These are phyloP conservation scores for Tetrapedia diversipes DNA, from an alignment of 2,888 invertebrate genomes.

Conservation along the genomic window DNA sequence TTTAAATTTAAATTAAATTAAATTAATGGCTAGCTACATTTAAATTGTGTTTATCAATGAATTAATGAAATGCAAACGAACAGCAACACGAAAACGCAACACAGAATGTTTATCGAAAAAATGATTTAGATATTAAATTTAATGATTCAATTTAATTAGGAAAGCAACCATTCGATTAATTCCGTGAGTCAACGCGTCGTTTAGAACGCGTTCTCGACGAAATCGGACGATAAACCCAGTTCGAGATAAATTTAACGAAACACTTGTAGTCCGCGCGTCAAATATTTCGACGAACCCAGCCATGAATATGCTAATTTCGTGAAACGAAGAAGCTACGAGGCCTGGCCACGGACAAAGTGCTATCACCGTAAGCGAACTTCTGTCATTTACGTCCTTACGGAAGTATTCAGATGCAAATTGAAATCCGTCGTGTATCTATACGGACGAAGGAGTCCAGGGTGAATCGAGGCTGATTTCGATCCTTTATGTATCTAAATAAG, in stretches of 20 bases:
- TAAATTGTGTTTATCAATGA: no score
- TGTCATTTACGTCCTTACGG: constrained; percentile 36
- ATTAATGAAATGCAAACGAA: no score
- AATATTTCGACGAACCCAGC: constrained; percentile 41
- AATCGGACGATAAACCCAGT: constrained; percentile 24
- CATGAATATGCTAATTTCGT: constrained; percentile 51
- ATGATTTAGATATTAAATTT: no score
- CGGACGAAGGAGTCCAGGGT: neutral
- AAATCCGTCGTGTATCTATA: constrained; percentile 26
- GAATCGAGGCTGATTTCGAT: constrained; percentile 33
- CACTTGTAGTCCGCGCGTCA: constrained; percentile 38
- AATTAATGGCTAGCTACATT: no score
- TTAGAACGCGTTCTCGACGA: constrained; percentile 1
- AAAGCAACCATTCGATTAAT: no score
- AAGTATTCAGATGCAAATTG: constrained; percentile 56
- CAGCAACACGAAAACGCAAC: no score
- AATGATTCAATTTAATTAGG: no score
- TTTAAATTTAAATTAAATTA: no score
- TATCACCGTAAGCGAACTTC: constrained; percentile 32
- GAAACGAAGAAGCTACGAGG: constrained; percentile 23
- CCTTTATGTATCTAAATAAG: neutral
- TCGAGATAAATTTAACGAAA: constrained; percentile 42
- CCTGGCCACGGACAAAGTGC: constrained; percentile 38
- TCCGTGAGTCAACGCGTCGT: no score
- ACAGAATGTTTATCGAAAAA: no score